phyloP scores from a whole-genome alignment of 2,888 invertebrate species.

The Drosophila prolongata region DNA sequence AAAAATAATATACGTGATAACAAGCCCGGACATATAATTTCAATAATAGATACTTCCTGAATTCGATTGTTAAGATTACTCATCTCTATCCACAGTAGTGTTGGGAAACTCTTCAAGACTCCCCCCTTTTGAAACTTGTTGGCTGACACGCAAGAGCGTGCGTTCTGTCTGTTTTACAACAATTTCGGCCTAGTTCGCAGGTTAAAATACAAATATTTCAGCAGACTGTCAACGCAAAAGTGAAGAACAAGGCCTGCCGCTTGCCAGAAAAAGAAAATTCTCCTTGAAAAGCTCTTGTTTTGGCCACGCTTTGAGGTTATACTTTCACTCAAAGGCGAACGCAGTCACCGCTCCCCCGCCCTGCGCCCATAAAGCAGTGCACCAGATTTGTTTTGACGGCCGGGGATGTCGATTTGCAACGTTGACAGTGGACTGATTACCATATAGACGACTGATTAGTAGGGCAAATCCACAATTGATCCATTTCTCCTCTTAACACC shows the following conservation, averaged over 20 bases:
- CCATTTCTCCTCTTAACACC: neutral
- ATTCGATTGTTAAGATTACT: neutral
- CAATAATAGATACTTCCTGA: neutral
- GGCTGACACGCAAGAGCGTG: slow-evolving; percentile 84
- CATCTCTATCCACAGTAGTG: slow-evolving; percentile 48
- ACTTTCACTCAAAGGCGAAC: slow-evolving; percentile 62
- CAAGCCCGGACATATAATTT: neutral
- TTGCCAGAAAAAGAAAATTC: slow-evolving; percentile 14
- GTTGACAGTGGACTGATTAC: slow-evolving; percentile 62
- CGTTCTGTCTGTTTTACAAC: slow-evolving; percentile 75
- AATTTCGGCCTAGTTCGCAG: slow-evolving; percentile 69
- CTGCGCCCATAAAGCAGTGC: slow-evolving; percentile 27
- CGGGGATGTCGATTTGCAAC: slow-evolving; percentile 64
- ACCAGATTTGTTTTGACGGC: slow-evolving; percentile 72
- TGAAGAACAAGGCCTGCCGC: neutral
- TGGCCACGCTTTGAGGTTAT: slow-evolving; percentile 71
- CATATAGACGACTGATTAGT: slow-evolving; percentile 5
- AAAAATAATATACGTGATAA: neutral
- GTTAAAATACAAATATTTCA: slow-evolving; percentile 56
- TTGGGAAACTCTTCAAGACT: slow-evolving; percentile 34
- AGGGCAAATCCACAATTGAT: neutral
- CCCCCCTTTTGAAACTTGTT: slow-evolving; percentile 81
- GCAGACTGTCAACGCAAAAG: slow-evolving; percentile 5
- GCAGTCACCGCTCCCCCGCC: slow-evolving; percentile 38
- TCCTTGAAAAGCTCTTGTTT: slow-evolving; percentile 44